Evolutionary conservation across 2,113 vertebrate species (phyloP), one percentile per base, ranked within the genome.

Genomic region (Esox niger): DNA sequence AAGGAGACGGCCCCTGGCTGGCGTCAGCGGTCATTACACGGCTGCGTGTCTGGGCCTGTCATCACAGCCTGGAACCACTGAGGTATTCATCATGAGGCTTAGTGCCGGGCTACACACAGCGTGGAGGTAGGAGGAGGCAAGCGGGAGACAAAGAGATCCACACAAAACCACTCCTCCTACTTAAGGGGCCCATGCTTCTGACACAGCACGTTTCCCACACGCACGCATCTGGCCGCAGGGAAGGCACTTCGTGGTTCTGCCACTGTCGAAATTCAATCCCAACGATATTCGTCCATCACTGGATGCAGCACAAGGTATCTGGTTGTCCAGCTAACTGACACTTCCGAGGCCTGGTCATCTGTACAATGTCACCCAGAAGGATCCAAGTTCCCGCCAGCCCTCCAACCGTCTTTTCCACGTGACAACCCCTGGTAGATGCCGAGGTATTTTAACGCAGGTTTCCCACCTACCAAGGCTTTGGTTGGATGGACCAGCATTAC

Each of bases 21-120:
- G 87, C 86, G 87, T 90, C 88, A 86, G 81, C 84, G 85, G 84
- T 87, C 87, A 90, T 90, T 89, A 89, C 81, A 87, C 65, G 83
- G 84, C 87, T 86, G 87, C 88, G 81, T 90, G 89, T 90, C 87
- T 86, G 86, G 85, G 85, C 89, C 79, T 86, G 89, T 87, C 85
- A 81, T 82, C 83, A 81, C 89, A 87, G 87, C 86, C 84, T 84
- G 88, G 85, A 83, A 88, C 84, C 87, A 89, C 85, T 78, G 84
- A 84, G 85, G 82, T 88, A 89, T 90, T 89, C 87, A 47, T 70
- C 68, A 68, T 26, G 2, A 80, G 73, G 73, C 77, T 71, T 56
- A 73, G 79, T 80, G 79, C 81, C 78, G 82, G 31, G 29, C 71
- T 76, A 73, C 71, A 64, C 65, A 68, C 76, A 77, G 59, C 35